Conservation (phyloP, 2,113 vertebrate species). For the Glareola pratincola region DNA sequence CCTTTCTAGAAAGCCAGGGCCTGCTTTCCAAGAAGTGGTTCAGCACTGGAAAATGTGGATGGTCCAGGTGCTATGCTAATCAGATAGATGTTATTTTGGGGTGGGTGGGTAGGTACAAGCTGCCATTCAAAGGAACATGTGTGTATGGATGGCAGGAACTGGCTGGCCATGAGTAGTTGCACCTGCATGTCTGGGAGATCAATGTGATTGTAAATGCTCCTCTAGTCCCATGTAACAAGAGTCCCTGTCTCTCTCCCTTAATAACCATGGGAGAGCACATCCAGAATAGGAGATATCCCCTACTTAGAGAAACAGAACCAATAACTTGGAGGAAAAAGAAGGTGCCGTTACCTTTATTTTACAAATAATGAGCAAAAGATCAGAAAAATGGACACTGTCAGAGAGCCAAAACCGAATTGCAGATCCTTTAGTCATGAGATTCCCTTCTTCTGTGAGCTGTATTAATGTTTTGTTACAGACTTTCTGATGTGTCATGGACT, state of each 20-base stretch:
- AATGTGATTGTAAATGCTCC: constrained; percentile 37
- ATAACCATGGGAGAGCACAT: background rate
- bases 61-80: constrained; percentile 61
- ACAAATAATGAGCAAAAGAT: background rate
- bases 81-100: constrained; percentile 52
- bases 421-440: background rate
- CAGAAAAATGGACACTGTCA: background rate
- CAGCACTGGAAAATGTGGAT: constrained; percentile 44
- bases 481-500: background rate
- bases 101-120: constrained; percentile 46
- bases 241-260: constrained; percentile 3
- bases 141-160: constrained; percentile 57
- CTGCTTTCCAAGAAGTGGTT: constrained; percentile 38
- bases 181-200: constrained; percentile 54
- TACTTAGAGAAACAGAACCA: background rate
- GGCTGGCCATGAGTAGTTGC: constrained; percentile 56
- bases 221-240: background rate
- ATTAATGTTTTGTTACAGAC: background rate
- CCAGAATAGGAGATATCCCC: background rate
- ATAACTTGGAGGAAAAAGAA: background rate
- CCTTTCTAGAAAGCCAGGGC: background rate
- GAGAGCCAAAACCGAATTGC: background rate
- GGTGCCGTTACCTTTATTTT: background rate
- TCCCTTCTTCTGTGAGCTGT: background rate
- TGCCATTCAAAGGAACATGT: constrained; percentile 46